These are phyloP conservation scores for human (Homo sapiens) DNA, from an alignment of 2,113 vertebrate genomes.

Conservation along the genomic window DNA sequence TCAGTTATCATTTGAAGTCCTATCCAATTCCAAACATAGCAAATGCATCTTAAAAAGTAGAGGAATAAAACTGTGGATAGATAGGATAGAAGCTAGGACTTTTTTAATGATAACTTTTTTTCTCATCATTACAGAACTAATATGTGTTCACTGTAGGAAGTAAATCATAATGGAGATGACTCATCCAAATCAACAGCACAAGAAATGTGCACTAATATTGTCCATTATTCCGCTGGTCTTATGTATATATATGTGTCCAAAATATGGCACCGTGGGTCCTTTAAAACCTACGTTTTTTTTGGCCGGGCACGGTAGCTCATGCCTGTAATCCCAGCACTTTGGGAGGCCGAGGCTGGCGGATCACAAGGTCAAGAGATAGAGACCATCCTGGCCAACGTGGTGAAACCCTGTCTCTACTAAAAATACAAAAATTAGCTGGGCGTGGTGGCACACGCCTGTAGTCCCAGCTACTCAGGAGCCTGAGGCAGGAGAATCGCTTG, in stretches of 20 bases:
- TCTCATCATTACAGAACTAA: background rate
- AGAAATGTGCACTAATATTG: background rate
- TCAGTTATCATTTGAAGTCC: background rate
- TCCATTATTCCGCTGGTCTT: background rate
- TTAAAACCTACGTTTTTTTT: background rate
- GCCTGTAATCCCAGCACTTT: too few species aligned
- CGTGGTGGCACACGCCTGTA: too few species aligned
- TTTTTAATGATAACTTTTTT: background rate
- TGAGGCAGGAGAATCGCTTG: too few species aligned
- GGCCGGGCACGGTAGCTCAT: too few species aligned
- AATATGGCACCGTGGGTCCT: background rate
- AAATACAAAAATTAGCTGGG: too few species aligned
- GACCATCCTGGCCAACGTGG: too few species aligned
- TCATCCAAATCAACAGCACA: background rate
- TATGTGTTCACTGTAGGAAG: background rate
- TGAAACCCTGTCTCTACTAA: too few species aligned
- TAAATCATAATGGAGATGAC: background rate
- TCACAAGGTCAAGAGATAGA: too few species aligned
- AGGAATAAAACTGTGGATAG: background rate
- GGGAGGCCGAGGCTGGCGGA: too few species aligned
- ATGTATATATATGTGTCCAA: background rate
- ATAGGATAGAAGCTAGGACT: background rate
- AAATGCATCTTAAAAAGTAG: background rate
- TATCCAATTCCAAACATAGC: background rate
- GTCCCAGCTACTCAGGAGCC: too few species aligned